A percentile compares a stretch with the other conserved stretches of the same genome.
Conservation (phyloP, 2,113 vertebrate species). For the Paraplagusia blochii region DNA sequence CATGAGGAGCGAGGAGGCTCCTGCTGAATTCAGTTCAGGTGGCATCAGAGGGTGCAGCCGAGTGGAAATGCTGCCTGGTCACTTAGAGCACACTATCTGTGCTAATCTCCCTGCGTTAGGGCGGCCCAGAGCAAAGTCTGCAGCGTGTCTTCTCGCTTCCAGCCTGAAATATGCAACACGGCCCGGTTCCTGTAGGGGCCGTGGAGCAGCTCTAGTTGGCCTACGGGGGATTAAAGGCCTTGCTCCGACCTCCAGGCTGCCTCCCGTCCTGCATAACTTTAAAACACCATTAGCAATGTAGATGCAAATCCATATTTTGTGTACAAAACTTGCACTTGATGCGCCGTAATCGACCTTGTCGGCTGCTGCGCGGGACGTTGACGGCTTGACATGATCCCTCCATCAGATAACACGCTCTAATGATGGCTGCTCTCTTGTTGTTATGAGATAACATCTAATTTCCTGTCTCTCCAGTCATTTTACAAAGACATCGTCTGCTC, state of each 20-base stretch:
- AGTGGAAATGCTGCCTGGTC: conserved; percentile 69
- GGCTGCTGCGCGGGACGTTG: conserved; percentile 24
- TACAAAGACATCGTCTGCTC: conserved; percentile 58
- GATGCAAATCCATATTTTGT: conserved; percentile 53
- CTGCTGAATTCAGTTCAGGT: conserved; percentile 72
- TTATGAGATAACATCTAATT: conserved; percentile 63
- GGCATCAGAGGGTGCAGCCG: conserved; percentile 69
- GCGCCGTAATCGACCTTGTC: conserved; percentile 17
- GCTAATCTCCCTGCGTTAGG: conserved; percentile 64
- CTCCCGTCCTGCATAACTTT: conserved; percentile 26
- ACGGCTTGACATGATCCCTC: conserved; percentile 41
- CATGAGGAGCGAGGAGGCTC: conserved; percentile 68
- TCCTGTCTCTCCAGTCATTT: conserved; percentile 54
- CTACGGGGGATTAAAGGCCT: conserved; percentile 48
- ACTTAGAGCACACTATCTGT: conserved; percentile 68
- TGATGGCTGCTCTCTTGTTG: conserved; percentile 43
- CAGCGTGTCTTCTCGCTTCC: conserved; percentile 25
- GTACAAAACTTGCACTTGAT: conserved; percentile 29
- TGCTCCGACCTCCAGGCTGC: conserved; percentile 39
- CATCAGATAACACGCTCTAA: conserved; percentile 48
- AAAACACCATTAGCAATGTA: conserved; percentile 49
- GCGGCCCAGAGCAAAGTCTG: conserved; percentile 9
- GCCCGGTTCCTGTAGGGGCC: conserved; percentile 30
- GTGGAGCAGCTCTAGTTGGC: conserved; percentile 30
- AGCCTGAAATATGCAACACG: conserved; percentile 42